phyloP scores from a whole-genome alignment of 1,140 invertebrate genomes.

The Ditylenchus dipsaci region DNA sequence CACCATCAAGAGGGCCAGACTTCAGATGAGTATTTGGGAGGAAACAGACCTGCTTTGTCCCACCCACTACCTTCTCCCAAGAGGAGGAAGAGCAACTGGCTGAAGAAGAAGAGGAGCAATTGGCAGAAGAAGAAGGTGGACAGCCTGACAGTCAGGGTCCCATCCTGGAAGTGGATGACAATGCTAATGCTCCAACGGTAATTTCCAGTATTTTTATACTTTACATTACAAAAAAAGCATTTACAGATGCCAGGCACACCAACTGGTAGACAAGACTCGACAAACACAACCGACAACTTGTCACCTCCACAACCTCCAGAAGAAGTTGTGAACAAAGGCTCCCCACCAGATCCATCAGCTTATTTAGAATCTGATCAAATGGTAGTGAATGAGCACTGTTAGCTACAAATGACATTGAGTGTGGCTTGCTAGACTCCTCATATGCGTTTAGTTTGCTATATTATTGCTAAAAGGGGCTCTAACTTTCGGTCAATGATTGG shows the following conservation, averaged over 20 bases:
- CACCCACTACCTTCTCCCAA: too few species aligned
- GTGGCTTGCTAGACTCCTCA: too few species aligned
- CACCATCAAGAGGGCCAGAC: not conserved
- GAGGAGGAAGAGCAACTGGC: not conserved
- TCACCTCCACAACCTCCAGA: not conserved
- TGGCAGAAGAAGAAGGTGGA: not conserved
- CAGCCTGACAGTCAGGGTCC: not conserved
- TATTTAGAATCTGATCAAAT: not conserved
- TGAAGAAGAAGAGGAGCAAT: not conserved
- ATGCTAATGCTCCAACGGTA: conserved; percentile 3
- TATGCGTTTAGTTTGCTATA: too few species aligned
- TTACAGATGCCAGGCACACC: conserved; percentile 1
- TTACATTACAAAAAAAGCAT: too few species aligned
- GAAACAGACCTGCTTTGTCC: not conserved
- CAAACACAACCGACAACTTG: not conserved
- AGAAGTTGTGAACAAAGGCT: not conserved
- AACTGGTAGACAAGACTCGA: not conserved
- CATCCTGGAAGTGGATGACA: not conserved
- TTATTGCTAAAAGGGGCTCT: too few species aligned
- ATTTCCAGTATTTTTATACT: not conserved
- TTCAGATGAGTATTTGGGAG: not conserved
- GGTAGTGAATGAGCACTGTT: too few species aligned
- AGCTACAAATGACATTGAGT: too few species aligned
- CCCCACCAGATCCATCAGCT: not conserved
- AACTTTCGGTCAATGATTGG: too few species aligned